phyloP scores from a whole-genome alignment of 2,888 invertebrate species.

The Allacma fusca region DNA sequence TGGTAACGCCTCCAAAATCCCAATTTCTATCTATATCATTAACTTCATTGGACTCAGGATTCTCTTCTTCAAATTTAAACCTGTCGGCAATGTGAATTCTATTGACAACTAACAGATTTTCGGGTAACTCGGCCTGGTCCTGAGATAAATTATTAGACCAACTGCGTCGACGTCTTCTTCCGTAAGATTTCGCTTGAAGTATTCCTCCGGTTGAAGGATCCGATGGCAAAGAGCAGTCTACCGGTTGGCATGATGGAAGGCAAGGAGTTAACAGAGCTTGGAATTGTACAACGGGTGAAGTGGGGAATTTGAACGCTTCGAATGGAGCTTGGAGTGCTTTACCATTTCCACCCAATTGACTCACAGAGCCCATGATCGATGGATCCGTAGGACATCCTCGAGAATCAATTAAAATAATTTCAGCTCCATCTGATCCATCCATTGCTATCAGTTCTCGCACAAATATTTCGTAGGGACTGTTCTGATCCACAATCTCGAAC shows the following conservation, averaged over 20 bases:
- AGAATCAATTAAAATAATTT: constrained; percentile 66
- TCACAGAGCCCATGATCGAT: constrained; percentile 71
- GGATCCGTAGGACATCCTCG: constrained; percentile 66
- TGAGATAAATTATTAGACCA: constrained; percentile 40
- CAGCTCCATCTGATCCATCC: constrained; percentile 64
- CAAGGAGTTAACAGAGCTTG: constrained; percentile 65
- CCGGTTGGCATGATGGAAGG: constrained; percentile 64
- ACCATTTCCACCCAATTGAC: constrained; percentile 55
- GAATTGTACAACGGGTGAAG: constrained; percentile 65
- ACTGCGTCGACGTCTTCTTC: constrained; percentile 57
- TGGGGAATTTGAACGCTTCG: constrained; percentile 66
- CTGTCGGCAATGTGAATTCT: constrained; percentile 62
- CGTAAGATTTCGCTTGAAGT: constrained; percentile 61
- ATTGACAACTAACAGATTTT: constrained; percentile 61
- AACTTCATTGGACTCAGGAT: constrained; percentile 34
- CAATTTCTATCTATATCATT: constrained; percentile 41
- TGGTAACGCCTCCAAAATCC: constrained; percentile 46
- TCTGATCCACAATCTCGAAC: constrained; percentile 65
- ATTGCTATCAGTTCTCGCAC: constrained; percentile 66
- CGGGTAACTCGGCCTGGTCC: constrained; percentile 38
- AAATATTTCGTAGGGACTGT: constrained; percentile 66
- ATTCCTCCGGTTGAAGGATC: constrained; percentile 64
- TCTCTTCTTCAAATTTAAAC: constrained; percentile 60
- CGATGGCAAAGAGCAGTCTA: constrained; percentile 62
- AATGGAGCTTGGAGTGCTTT: constrained; percentile 64